A percentile compares a stretch with the other conserved stretches of the same genome.
Conservation (phyloP, 2,113 vertebrate genomes). For the Nibea albiflora region DNA sequence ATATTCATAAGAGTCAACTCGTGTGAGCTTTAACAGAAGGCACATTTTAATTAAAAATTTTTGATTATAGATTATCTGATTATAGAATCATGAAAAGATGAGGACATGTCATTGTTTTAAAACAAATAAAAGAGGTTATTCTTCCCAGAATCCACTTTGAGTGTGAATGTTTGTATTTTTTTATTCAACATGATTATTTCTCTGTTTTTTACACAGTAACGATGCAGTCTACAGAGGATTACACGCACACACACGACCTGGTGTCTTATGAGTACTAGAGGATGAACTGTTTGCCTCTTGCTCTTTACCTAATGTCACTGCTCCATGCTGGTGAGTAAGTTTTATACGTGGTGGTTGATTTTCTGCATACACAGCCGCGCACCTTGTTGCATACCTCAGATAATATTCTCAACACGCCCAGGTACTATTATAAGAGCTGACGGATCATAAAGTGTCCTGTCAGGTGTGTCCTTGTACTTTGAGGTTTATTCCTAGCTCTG, state of each 20-base stretch:
- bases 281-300: slow-evolving; percentile 14
- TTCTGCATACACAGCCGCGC: neutral
- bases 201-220: neutral
- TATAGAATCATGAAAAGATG: too few relatives aligned
- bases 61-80: too few relatives aligned
- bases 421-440: neutral
- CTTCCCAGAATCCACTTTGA: too few relatives aligned
- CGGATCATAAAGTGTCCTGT: neutral
- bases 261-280: neutral
- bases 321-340: slow-evolving; percentile 42
- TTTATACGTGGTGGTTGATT: too few relatives aligned
- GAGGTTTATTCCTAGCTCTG: neutral
- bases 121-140: too few relatives aligned
- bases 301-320: slow-evolving; percentile 3
- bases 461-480: neutral
- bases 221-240: neutral
- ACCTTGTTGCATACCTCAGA: neutral
- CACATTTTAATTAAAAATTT: too few relatives aligned
- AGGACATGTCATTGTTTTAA: too few relatives aligned
- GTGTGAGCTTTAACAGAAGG: too few relatives aligned
- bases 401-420: neutral
- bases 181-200: too few relatives aligned
- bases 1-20: too few relatives aligned
- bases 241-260: neutral
- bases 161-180: too few relatives aligned